A percentile compares a stretch with the other conserved stretches of the same genome.
phyloP scores from a whole-genome alignment of 2,888 invertebrate species.

The Drosophila prostipennis region DNA sequence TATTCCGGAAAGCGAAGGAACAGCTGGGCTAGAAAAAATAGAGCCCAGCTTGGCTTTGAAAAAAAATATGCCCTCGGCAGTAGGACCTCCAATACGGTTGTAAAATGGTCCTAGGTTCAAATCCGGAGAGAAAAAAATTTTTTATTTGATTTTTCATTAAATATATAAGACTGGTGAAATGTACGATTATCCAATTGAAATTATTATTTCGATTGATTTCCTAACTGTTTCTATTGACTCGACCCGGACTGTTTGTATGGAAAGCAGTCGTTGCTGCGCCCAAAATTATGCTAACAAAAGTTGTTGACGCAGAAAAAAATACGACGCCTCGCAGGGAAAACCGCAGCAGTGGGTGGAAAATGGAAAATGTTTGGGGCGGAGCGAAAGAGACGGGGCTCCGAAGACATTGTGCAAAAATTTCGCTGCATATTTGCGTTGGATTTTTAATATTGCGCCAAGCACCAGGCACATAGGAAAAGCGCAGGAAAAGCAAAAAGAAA shows the following conservation, averaged over 20 bases:
- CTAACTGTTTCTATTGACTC: not conserved
- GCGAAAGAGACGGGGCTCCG: not conserved
- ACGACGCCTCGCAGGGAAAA: slow-evolving; percentile 40
- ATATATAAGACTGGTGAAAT: no score
- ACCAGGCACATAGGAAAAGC: slow-evolving; percentile 11
- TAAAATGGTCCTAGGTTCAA: no score
- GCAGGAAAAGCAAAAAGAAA: not conserved
- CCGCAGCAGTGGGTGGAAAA: slow-evolving; percentile 42
- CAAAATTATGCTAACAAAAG: slow-evolving; percentile 76
- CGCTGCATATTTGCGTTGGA: slow-evolving; percentile 75
- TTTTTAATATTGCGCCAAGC: slow-evolving; percentile 75
- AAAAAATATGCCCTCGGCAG: no score
- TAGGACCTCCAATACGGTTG: no score
- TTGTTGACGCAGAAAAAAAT: slow-evolving; percentile 49
- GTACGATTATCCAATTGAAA: no score
- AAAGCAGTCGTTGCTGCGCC: slow-evolving; percentile 32
- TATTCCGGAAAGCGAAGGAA: slow-evolving; percentile 24
- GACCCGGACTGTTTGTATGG: slow-evolving; percentile 2
- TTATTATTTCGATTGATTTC: no score
- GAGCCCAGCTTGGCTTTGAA: not conserved
- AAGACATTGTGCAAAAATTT: slow-evolving; percentile 66
- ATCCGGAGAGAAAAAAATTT: no score
- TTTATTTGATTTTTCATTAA: no score
- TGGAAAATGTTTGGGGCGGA: not conserved
- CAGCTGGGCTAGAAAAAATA: slow-evolving; percentile 5